Evolutionary conservation across 2,888 invertebrate genomes (phyloP), one percentile per base, ranked within the genome.

Genomic region (Aproaerema taeniolella): DNA sequence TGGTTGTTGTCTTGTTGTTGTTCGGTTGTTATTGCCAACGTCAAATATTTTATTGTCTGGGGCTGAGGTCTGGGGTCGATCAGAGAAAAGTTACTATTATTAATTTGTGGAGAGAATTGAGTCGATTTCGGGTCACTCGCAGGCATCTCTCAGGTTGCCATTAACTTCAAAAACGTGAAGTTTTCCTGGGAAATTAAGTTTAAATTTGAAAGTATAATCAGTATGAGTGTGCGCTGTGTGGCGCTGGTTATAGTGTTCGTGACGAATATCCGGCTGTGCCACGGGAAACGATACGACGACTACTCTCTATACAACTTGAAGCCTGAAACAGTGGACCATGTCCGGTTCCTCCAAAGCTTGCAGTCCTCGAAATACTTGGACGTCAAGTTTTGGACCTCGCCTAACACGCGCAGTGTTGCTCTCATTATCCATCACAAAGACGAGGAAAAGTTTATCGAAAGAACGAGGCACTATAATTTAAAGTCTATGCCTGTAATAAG

Each of bases 291-390:
- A 28, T 81, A 81, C 39, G 55, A 60, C 0, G 63, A 68, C 12
- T 79, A 49, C 12, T 51, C 60, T 0, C 45, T 81, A 0, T 76
- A 53, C 16, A 60, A 53, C 10, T 41, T 61, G 0, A 24, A 47
- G 0, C 75, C 81, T 0, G 47, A 40, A 0, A 60, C 67, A 1
- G 31, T 43, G 1, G 64, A 62, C 1, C 81, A 82, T 17, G 50
- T 82, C 44, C 61, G 58, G n/a, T 81, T 79, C 41, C 46, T 82
- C 3, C 63, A 67, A 37, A 73, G 68, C 44, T 43, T 15, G 64
- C 65, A 1, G 39, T 40, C 0, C 53, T 6, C 65, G 28, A 77
- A 65, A 42, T 79, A 79, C 17, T 52, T 81, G 0, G 60, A 80
- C 26, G 43, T 75, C 3, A 39, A 59, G 0, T 82, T 75, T 45